Percentiles rank a stretch among this genome's conserved stretches.
Conservation (phyloP, 2,113 vertebrate species). For the Canis aureus region DNA sequence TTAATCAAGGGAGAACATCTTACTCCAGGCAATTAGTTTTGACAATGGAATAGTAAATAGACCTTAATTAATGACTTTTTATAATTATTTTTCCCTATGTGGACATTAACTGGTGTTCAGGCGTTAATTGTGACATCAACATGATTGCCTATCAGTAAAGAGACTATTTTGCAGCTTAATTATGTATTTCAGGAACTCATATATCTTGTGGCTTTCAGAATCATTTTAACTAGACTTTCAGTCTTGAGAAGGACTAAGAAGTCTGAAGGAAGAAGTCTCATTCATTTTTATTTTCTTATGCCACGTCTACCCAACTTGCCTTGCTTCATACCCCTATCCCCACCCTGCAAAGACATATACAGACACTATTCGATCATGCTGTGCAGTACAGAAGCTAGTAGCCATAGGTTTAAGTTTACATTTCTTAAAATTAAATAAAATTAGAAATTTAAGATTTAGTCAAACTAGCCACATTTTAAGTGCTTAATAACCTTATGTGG, state of each 20-base stretch:
- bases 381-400: not conserved
- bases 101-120: conserved; percentile 61
- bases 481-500: not conserved
- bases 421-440: not conserved
- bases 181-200: conserved; percentile 68
- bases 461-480: not conserved
- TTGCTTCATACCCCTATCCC: fast-evolving
- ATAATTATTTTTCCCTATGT: conserved; percentile 66
- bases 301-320: not conserved
- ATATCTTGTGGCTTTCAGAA: conserved; percentile 29
- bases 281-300: conserved; percentile 3
- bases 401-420: not conserved
- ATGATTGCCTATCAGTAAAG: conserved; percentile 68
- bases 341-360: not conserved
- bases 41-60: conserved; percentile 74
- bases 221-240: conserved; percentile 25
- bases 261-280: not conserved
- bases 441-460: not conserved
- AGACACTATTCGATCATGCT: not conserved
- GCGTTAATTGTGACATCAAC: conserved; percentile 65
- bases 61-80: conserved; percentile 72
- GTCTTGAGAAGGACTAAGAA: not conserved
- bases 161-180: conserved; percentile 65
- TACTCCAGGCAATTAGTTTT: conserved; percentile 74
- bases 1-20: conserved; percentile 64